Evolutionary conservation across 2,113 vertebrate species (phyloP).

Genomic region (Octodon degus): DNA sequence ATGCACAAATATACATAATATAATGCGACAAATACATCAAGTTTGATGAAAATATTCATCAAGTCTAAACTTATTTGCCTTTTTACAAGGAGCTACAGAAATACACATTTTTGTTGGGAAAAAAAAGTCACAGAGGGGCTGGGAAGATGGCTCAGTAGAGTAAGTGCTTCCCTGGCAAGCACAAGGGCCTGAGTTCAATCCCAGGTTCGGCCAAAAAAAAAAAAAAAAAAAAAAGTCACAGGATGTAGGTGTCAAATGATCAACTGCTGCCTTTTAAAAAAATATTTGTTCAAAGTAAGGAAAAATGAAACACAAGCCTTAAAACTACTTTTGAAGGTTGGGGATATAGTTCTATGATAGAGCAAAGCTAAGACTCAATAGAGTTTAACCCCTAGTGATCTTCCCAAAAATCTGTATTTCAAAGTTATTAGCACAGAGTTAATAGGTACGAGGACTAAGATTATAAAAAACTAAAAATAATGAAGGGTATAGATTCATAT

Average conservation of each 20-base stretch:
- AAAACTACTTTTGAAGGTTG: background rate
- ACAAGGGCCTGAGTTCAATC: no score
- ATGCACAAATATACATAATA: background rate
- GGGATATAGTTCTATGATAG: background rate
- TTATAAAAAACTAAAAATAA: constrained; percentile 32
- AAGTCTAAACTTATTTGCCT: constrained; percentile 42
- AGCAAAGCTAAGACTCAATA: background rate
- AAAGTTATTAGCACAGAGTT: background rate
- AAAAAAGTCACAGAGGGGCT: background rate
- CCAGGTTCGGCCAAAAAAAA: no score
- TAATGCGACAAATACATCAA: constrained; percentile 31
- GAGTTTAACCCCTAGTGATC: background rate
- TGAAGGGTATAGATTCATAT: background rate
- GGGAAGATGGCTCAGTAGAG: no score
- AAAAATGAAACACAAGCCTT: constrained; percentile 37
- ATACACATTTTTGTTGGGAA: constrained; percentile 8
- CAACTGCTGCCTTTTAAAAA: background rate
- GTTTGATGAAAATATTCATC: constrained; percentile 28
- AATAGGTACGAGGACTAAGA: constrained; percentile 4
- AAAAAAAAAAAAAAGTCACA: background rate
- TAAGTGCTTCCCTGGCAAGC: no score
- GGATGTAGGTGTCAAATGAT: constrained; percentile 56
- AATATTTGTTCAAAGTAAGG: constrained; percentile 14
- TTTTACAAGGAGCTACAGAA: constrained; percentile 51
- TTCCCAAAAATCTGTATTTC: background rate